These are phyloP conservation scores for Brenthis daphne DNA, from an alignment of 2,888 invertebrate genomes.

Conservation along the genomic window DNA sequence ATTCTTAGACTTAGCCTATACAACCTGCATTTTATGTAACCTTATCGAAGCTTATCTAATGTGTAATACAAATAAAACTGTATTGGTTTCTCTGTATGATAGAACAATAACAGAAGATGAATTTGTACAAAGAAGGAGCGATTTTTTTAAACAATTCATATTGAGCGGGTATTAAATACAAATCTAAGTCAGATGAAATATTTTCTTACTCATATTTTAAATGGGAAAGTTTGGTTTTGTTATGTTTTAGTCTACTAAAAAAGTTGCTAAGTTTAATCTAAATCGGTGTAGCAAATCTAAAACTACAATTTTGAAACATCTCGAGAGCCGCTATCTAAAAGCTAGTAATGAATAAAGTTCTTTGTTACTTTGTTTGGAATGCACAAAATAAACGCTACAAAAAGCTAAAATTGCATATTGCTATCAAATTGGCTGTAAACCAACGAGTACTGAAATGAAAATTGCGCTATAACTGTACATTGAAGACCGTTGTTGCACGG, in stretches of 20 bases:
- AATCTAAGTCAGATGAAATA: too few species aligned
- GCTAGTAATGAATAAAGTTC: slow-evolving; percentile 7
- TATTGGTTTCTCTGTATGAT: neutral
- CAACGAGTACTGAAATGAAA: neutral
- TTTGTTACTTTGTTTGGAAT: slow-evolving; percentile 8
- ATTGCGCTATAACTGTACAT: slow-evolving; percentile 4
- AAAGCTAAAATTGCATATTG: slow-evolving; percentile 15
- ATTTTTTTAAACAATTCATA: too few species aligned
- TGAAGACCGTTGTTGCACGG: neutral
- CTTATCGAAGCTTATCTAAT: slow-evolving; percentile 1
- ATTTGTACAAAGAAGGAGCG: too few species aligned
- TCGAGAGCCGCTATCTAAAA: neutral
- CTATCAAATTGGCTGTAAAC: slow-evolving; percentile 8
- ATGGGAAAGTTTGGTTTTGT: neutral
- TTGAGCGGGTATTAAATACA: too few species aligned
- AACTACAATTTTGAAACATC: too few species aligned
- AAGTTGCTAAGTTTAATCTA: too few species aligned
- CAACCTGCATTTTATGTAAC: slow-evolving; percentile 3
- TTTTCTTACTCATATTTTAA: neutral
- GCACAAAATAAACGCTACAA: slow-evolving; percentile 7
- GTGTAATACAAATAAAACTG: slow-evolving; percentile 17
- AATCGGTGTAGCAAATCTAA: too few species aligned
- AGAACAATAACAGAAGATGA: too few species aligned
- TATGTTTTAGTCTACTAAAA: too few species aligned
- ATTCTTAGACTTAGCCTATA: slow-evolving; percentile 1